Evolutionary conservation across 2,888 invertebrate genomes (phyloP).

Genomic region (Xestobium rufovillosum): DNA sequence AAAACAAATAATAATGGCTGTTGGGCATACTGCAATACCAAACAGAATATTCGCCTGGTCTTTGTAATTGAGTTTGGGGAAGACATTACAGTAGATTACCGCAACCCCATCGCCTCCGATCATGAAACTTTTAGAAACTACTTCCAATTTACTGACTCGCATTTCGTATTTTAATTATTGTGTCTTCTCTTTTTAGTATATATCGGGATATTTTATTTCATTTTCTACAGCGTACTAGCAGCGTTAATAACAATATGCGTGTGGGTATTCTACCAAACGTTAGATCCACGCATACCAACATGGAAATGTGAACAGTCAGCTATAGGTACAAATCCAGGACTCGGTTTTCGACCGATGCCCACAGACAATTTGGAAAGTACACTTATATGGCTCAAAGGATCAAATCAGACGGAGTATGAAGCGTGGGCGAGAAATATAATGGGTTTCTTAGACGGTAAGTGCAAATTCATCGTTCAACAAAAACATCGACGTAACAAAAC

Average conservation of each 20-base stretch:
- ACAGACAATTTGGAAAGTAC: slow-evolving; percentile 84
- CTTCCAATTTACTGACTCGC: neutral
- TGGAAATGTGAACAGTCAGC: slow-evolving; percentile 81
- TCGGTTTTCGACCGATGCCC: slow-evolving; percentile 92
- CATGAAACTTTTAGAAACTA: no score
- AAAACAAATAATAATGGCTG: no score
- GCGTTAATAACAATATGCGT: slow-evolving; percentile 91
- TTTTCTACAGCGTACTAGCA: slow-evolving; percentile 87
- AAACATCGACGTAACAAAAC: no score
- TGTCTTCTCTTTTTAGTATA: slow-evolving; percentile 59
- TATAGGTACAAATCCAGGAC: slow-evolving; percentile 92
- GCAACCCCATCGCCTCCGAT: slow-evolving; percentile 2
- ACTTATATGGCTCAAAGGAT: slow-evolving; percentile 89
- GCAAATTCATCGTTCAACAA: no score
- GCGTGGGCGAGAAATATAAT: slow-evolving; percentile 73
- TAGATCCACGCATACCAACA: slow-evolving; percentile 82
- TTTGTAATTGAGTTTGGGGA: no score
- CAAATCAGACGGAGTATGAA: slow-evolving; percentile 65
- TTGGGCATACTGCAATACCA: no score
- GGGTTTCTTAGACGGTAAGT: slow-evolving; percentile 69
- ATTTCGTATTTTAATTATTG: slow-evolving; percentile 4
- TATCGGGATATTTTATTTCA: slow-evolving; percentile 89
- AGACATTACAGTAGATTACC: no score
- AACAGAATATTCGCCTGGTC: no score
- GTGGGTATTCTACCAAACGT: slow-evolving; percentile 86